Percentiles rank a stretch among this genome's conserved stretches.
These are phyloP conservation scores for Idaea biselata DNA, from an alignment of 2,888 invertebrate genomes.

Conservation along the genomic window DNA sequence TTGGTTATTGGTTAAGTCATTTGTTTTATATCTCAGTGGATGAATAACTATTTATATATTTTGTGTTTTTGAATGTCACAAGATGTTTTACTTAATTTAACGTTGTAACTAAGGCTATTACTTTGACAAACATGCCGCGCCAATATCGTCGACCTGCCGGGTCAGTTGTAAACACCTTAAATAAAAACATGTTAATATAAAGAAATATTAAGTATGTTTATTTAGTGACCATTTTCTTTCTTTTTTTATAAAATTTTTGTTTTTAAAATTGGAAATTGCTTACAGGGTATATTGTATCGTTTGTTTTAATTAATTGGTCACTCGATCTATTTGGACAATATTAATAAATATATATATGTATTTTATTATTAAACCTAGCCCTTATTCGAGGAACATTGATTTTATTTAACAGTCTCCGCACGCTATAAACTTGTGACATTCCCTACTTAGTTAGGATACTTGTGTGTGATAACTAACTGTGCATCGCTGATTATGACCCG, in stretches of 20 bases:
- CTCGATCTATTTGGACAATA: constrained; percentile 59
- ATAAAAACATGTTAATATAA: background rate
- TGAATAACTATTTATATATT: background rate
- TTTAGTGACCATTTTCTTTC: background rate
- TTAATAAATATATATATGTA: constrained; percentile 39
- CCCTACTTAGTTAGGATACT: too few species aligned
- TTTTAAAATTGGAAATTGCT: constrained; percentile 22
- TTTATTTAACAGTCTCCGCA: background rate
- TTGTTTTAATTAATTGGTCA: constrained; percentile 40
- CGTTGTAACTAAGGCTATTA: background rate
- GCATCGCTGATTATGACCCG: too few species aligned
- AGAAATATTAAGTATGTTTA: background rate
- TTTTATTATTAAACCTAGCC: constrained; percentile 20
- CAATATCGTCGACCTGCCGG: background rate
- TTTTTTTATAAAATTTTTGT: background rate
- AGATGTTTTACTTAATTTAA: background rate
- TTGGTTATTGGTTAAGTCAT: background rate
- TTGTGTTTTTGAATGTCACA: background rate
- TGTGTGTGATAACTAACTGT: too few species aligned
- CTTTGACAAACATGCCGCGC: background rate
- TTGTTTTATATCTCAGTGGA: background rate
- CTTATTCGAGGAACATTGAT: constrained; percentile 35
- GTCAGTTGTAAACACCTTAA: background rate
- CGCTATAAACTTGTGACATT: background rate
- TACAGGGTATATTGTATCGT: constrained; percentile 56